Percentiles rank a stretch among this genome's conserved stretches.
These are phyloP conservation scores for Porphyrio hochstetteri DNA, from an alignment of 2,113 vertebrate species.

Conservation along the genomic window DNA sequence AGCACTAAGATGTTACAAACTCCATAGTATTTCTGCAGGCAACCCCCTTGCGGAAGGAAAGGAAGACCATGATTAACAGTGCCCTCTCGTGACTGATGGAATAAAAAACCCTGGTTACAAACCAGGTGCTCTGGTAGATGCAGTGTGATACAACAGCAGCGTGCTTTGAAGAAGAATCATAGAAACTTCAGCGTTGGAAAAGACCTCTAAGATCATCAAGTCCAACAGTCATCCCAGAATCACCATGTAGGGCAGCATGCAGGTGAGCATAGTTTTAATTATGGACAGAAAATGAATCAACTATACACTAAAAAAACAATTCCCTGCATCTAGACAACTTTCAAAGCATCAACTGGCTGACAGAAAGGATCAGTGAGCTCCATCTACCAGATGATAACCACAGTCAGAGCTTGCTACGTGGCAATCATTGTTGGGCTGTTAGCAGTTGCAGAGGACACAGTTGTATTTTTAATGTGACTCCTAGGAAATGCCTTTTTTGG, in stretches of 20 bases:
- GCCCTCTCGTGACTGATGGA: background rate
- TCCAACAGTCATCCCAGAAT: too few species aligned
- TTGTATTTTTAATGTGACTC: background rate
- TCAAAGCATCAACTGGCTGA: background rate
- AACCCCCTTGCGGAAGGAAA: background rate
- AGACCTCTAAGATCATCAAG: too few species aligned
- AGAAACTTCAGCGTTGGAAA: too few species aligned
- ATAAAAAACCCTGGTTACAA: background rate
- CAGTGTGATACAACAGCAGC: too few species aligned
- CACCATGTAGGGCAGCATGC: background rate
- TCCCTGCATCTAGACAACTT: background rate
- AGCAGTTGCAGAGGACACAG: background rate
- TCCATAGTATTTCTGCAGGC: accelerated
- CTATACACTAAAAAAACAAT: background rate
- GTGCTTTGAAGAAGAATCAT: background rate
- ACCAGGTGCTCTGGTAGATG: too few species aligned
- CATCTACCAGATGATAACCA: background rate
- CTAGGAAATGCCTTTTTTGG: background rate
- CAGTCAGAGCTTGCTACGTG: background rate
- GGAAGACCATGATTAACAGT: background rate
- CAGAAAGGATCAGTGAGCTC: background rate
- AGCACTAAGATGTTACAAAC: background rate
- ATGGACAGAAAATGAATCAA: background rate
- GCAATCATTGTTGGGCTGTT: background rate
- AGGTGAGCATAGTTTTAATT: background rate